Evolutionary conservation across 2,113 vertebrate species (phyloP).

Genomic region (Passer domesticus): DNA sequence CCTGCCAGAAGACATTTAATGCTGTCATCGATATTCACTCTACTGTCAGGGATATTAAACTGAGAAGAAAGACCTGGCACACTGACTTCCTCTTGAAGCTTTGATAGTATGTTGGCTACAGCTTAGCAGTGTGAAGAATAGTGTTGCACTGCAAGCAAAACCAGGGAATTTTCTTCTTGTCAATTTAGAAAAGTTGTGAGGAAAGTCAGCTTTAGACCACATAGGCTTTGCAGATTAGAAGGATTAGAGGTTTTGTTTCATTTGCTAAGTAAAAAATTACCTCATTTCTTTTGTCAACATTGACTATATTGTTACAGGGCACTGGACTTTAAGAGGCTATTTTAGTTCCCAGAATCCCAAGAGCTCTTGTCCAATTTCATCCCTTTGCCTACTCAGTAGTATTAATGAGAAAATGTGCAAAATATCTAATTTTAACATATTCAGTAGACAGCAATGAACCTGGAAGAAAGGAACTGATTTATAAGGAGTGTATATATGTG

Average conservation of each 20-base stretch:
- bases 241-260: neutral
- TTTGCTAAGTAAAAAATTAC: neutral
- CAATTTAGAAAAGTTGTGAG: neutral
- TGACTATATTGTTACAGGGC: neutral
- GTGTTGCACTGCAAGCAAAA: constrained; percentile 37
- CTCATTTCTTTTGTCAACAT: neutral
- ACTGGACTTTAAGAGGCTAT: neutral
- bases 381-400: neutral
- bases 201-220: neutral
- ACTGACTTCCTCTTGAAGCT: constrained; percentile 37
- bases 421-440: neutral
- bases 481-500: neutral
- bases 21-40: constrained; percentile 30
- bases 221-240: neutral
- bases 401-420: neutral
- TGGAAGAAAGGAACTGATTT: neutral
- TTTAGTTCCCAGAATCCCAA: neutral
- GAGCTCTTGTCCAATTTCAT: neutral
- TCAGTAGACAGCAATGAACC: neutral
- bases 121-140: constrained; percentile 34
- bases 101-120: constrained; percentile 25
- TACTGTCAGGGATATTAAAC: constrained; percentile 37
- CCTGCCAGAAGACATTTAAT: constrained; percentile 27
- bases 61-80: constrained; percentile 32
- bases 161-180: neutral